phyloP scores from a whole-genome alignment of 2,797 vertebrate genomes.

The Nyctalus aviator region DNA sequence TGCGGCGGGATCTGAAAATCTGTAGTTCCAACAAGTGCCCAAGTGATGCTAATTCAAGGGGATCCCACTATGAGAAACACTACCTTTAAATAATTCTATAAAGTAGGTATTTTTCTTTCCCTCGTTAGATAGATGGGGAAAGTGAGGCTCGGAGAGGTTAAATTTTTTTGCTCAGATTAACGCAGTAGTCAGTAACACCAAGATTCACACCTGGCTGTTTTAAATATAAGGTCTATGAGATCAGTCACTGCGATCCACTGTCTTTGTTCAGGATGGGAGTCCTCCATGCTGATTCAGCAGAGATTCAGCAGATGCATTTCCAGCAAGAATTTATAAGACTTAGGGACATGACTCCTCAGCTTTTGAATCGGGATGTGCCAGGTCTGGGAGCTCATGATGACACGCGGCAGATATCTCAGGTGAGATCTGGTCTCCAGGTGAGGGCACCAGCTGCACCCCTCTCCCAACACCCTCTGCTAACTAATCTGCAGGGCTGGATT shows the following conservation, averaged over 20 bases:
- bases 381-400: constrained; percentile 11
- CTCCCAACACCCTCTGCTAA: constrained; percentile 71
- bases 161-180: background rate
- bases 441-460: constrained; percentile 80
- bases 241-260: accelerated
- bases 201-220: background rate
- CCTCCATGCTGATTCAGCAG: background rate
- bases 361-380: background rate
- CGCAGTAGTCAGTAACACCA: background rate
- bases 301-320: background rate
- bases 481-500: constrained; percentile 79
- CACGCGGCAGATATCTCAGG: constrained; percentile 49
- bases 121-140: background rate
- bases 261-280: background rate
- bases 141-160: background rate
- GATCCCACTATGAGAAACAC: background rate
- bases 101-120: background rate
- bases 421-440: constrained; percentile 81
- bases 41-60: background rate
- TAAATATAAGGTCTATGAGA: background rate
- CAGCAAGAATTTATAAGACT: background rate
- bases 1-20: background rate
- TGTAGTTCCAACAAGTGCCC: background rate
- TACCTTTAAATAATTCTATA: background rate
- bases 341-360: background rate